Conservation (phyloP, 2,797 vertebrate genomes). For the Pelochelys cantorii region DNA sequence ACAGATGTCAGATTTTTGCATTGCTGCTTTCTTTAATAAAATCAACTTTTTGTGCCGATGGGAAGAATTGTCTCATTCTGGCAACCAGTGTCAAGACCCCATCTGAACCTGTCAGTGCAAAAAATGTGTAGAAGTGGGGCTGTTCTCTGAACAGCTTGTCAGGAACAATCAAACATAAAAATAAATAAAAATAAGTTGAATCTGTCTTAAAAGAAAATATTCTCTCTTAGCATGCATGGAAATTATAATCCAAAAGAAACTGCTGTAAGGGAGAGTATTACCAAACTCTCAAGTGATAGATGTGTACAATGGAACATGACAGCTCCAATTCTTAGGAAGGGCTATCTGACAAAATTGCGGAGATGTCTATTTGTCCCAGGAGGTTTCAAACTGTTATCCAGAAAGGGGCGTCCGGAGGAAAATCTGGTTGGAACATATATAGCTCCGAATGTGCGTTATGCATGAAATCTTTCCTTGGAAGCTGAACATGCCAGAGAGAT, state of each 20-base stretch:
- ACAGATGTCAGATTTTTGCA: slow-evolving; percentile 44
- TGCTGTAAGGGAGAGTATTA: not conserved
- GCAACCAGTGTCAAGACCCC: slow-evolving; percentile 43
- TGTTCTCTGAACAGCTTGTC: slow-evolving; percentile 20
- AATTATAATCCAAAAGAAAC: not conserved
- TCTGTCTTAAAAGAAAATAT: not conserved
- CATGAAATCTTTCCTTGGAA: not conserved
- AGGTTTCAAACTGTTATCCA: not conserved
- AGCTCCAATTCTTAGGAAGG: not conserved
- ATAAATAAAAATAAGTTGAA: not conserved
- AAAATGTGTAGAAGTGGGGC: slow-evolving; percentile 35
- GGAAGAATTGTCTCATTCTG: slow-evolving; percentile 58
- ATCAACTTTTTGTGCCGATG: slow-evolving; percentile 36
- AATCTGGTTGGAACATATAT: not conserved
- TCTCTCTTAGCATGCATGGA: not conserved
- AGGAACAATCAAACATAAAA: not conserved
- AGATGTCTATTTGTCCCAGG: not conserved
- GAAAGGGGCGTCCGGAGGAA: not conserved
- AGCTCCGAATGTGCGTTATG: not conserved
- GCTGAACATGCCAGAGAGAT: not conserved
- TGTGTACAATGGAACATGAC: not conserved
- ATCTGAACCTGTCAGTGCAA: slow-evolving; percentile 48
- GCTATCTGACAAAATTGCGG: not conserved
- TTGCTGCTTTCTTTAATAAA: slow-evolving; percentile 47
- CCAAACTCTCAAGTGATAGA: not conserved